These are phyloP conservation scores for Platycercus adscitus DNA, from an alignment of 2,113 vertebrate genomes.

Conservation along the genomic window DNA sequence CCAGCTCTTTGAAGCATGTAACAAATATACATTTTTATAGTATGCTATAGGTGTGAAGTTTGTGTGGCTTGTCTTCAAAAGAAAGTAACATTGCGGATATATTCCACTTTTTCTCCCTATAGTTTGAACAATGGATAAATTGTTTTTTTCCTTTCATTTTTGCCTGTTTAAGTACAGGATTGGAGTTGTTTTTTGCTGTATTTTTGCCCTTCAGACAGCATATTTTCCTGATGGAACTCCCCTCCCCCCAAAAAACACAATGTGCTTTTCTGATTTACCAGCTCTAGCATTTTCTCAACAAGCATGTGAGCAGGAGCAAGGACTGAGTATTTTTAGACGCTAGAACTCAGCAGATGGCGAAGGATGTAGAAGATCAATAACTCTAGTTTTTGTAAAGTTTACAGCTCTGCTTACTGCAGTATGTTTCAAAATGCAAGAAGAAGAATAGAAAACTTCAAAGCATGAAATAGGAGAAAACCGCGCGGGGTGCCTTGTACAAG, in stretches of 20 bases:
- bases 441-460: background rate
- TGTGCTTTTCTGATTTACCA: conserved; percentile 70
- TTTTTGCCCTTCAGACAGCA: conserved; percentile 65
- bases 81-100: background rate
- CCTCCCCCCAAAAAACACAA: conserved; percentile 61
- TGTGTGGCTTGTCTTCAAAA: background rate
- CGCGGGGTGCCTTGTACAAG: background rate
- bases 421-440: conserved; percentile 5
- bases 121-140: background rate
- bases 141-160: conserved; percentile 25
- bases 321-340: conserved; percentile 46
- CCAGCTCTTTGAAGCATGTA: background rate
- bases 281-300: conserved; percentile 68
- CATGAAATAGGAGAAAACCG: background rate
- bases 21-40: background rate
- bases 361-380: conserved; percentile 51
- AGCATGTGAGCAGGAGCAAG: conserved; percentile 60
- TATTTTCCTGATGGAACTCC: conserved; percentile 56
- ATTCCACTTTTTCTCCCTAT: background rate
- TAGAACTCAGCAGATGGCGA: conserved; percentile 28
- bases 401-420: conserved; percentile 24
- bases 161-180: conserved; percentile 22
- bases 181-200: conserved; percentile 11
- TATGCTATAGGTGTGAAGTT: background rate
- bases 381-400: conserved; percentile 40